Evolutionary conservation across 2,113 vertebrate species (phyloP), one percentile per base, ranked within the genome.

Genomic region (Amphilophus citrinellus): DNA sequence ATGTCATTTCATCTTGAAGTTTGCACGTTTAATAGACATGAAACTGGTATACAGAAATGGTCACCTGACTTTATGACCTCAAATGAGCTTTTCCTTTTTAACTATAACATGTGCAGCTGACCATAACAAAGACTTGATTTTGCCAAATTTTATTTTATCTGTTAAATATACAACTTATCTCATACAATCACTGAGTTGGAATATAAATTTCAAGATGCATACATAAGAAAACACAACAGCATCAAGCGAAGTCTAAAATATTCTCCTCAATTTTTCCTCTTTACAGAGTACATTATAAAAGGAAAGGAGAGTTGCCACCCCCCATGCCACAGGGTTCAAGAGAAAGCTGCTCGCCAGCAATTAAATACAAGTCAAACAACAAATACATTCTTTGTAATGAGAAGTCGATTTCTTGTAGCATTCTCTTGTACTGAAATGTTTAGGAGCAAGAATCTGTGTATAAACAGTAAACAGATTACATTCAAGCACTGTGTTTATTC

Each of bases 131-230:
- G 17, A 66, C 35, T 66, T n/a, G 76, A 84, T 91, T 90, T 87
- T 91, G 84, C 60, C 84, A 91, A 92, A 89, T 90, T 91, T 91
- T 94, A 93, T 93, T 94, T 13, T 65, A 79, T 80, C 35, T 88
- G 79, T 95, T 94, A 94, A 93, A 94, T 93, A 96, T 93, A 93
- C 94, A 94, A 90, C 83, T 91, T 86, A 79, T 85, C 61, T 90
- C 77, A 84, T 94, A 95, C 93, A 96, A 92, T 95, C 92, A 88
- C 88, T 17, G 60, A 89, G 77, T 82, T 87, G 79, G 90, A 93
- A 91, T 94, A 94, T 77, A 95, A 95, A 95, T 42, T 61, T 91
- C 88, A 93, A 94, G 92, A 96, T 92, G 91, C 92, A 90, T 93
- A 94, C 82, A 88, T 91, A 90, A 83, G 89, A 91, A 91, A 91